Evolutionary conservation across 2,797 vertebrate species (phyloP).

Genomic region (Chromis chromis): DNA sequence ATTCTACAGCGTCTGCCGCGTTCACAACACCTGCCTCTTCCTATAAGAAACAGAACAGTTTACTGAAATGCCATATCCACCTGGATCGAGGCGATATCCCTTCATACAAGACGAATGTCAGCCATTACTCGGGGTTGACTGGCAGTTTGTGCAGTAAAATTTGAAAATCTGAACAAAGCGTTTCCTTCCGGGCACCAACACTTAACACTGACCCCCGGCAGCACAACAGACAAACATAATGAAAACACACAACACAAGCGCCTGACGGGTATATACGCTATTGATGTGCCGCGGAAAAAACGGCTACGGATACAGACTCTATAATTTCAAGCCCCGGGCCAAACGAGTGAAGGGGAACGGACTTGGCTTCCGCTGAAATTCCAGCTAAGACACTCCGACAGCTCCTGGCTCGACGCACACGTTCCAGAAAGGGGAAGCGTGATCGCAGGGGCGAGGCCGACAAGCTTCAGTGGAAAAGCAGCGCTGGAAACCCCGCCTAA

Average conservation of each 20-base stretch:
- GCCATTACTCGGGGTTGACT: constrained; percentile 32
- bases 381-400: constrained; percentile 72
- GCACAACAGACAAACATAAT: constrained; percentile 55
- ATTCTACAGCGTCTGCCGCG: background rate
- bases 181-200: constrained; percentile 35
- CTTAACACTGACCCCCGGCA: constrained; percentile 57
- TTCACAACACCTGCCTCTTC: constrained; percentile 13
- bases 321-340: constrained; percentile 72
- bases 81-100: constrained; percentile 29
- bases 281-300: constrained; percentile 50
- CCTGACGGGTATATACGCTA: constrained; percentile 51
- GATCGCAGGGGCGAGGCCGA: constrained; percentile 71
- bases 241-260: constrained; percentile 60
- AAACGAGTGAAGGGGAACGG: constrained; percentile 76
- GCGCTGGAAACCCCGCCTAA: constrained; percentile 70
- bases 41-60: constrained; percentile 9
- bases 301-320: constrained; percentile 64
- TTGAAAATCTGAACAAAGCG: constrained; percentile 58
- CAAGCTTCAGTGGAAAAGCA: constrained; percentile 73
- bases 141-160: constrained; percentile 43
- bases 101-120: constrained; percentile 37
- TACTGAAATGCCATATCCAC: constrained; percentile 27
- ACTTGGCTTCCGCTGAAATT: constrained; percentile 78
- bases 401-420: constrained; percentile 65
- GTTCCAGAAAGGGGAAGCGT: constrained; percentile 60